Conservation (phyloP, 2,797 vertebrate genomes). For the Microctenopoma stevenorrisi region DNA sequence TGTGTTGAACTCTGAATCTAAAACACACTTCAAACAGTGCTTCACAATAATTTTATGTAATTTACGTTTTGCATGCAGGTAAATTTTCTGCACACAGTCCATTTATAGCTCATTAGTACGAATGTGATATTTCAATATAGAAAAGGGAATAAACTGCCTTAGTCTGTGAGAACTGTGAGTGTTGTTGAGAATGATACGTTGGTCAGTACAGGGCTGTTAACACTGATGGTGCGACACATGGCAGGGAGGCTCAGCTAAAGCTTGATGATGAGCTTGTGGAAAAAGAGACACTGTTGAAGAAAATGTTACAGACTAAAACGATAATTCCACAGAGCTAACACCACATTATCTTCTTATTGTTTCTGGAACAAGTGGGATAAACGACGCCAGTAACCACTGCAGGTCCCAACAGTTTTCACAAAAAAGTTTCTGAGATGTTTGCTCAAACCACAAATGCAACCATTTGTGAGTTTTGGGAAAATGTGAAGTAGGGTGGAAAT, state of each 20-base stretch:
- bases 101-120: constrained; percentile 3
- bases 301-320: background rate
- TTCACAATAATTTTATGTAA: background rate
- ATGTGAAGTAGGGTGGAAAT: constrained; percentile 17
- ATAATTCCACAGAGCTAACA: background rate
- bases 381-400: constrained; percentile 33
- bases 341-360: constrained; percentile 25
- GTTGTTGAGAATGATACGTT: constrained; percentile 53
- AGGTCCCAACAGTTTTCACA: constrained; percentile 15
- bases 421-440: constrained; percentile 32
- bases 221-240: constrained; percentile 20
- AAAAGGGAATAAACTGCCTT: background rate
- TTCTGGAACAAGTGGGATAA: constrained; percentile 30
- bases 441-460: constrained; percentile 31
- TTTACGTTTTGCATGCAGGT: background rate
- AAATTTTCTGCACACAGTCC: background rate
- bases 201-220: constrained; percentile 50
- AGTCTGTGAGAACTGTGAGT: constrained; percentile 1
- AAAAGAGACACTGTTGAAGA: background rate
- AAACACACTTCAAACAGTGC: constrained; percentile 17
- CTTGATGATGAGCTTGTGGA: constrained; percentile 39
- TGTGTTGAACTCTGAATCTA: background rate
- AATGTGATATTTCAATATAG: constrained; percentile 3
- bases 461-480: constrained; percentile 25
- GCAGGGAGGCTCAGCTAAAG: constrained; percentile 32